phyloP scores from a whole-genome alignment of 2,797 vertebrate genomes.

The Ptychobarbus kaznakovi region DNA sequence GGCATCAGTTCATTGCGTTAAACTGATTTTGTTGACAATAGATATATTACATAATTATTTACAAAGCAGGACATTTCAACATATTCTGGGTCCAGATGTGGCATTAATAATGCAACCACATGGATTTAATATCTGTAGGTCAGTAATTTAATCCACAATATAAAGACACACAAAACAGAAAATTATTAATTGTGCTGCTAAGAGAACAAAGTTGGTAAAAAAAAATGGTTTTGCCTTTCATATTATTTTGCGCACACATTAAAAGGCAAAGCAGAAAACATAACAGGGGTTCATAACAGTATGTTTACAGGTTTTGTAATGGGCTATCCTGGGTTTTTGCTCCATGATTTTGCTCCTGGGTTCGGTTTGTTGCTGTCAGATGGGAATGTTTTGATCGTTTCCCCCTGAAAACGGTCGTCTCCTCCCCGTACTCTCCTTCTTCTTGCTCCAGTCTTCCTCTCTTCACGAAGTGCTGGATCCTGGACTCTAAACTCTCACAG shows the following conservation, averaged over 20 bases:
- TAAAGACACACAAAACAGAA: not conserved
- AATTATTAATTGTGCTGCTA: not conserved
- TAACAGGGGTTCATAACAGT: not conserved
- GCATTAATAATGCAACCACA: not conserved
- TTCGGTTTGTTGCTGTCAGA: conserved; percentile 6
- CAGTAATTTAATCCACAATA: too few species aligned
- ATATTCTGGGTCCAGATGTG: not conserved
- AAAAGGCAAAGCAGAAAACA: not conserved
- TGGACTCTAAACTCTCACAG: conserved; percentile 91
- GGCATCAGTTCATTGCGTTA: too few species aligned
- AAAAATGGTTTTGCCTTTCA: not conserved
- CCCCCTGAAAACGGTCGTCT: conserved; percentile 70
- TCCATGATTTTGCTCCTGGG: conserved; percentile 4
- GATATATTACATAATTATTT: too few species aligned
- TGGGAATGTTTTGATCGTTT: conserved; percentile 77
- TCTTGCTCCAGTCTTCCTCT: conserved; percentile 81
- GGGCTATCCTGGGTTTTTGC: not conserved
- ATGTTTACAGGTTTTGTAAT: not conserved
- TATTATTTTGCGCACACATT: not conserved
- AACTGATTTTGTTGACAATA: too few species aligned
- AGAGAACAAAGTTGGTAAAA: not conserved
- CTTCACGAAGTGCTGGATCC: conserved; percentile 89
- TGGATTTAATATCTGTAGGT: conserved; percentile 10
- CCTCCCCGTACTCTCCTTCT: conserved; percentile 72
- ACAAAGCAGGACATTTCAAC: too few species aligned